phyloP scores from a whole-genome alignment of 2,113 vertebrate species.

The Oxyura jamaicensis region DNA sequence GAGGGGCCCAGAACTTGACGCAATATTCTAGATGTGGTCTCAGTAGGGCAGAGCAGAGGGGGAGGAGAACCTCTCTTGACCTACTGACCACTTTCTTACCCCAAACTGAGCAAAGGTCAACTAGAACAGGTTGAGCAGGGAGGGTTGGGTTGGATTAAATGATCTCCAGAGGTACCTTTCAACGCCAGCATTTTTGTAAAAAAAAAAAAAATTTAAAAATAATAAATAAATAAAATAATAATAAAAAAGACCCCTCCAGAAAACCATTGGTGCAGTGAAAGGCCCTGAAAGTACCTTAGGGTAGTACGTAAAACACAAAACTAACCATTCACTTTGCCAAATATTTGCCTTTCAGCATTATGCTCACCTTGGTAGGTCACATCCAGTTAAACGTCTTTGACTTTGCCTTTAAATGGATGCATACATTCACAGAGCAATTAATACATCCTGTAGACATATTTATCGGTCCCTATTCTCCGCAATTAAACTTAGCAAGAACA shows the following conservation, averaged over 20 bases:
- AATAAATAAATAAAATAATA: too few species aligned
- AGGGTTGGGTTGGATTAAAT: rapidly evolving
- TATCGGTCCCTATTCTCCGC: constrained; percentile 35
- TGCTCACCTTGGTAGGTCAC: not conserved
- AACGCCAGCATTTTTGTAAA: not conserved
- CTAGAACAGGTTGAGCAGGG: not conserved
- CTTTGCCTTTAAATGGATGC: constrained; percentile 10
- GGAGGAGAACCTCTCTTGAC: too few species aligned
- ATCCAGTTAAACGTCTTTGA: not conserved
- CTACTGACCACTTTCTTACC: too few species aligned
- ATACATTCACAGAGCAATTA: not conserved
- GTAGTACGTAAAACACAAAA: not conserved
- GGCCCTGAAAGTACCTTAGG: not conserved
- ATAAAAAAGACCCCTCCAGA: not conserved
- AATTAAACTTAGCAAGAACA: constrained; percentile 58
- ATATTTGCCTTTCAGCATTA: not conserved
- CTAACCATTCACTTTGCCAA: rapidly evolving
- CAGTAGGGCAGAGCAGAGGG: too few species aligned
- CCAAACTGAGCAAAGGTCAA: too few species aligned
- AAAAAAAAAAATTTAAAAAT: too few species aligned
- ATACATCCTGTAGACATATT: not conserved
- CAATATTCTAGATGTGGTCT: too few species aligned
- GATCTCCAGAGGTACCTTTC: not conserved
- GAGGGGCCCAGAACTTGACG: too few species aligned
- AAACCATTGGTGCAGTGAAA: rapidly evolving